Evolutionary conservation across 2,888 invertebrate genomes (phyloP).

Genomic region (Osmoderma eremita): DNA sequence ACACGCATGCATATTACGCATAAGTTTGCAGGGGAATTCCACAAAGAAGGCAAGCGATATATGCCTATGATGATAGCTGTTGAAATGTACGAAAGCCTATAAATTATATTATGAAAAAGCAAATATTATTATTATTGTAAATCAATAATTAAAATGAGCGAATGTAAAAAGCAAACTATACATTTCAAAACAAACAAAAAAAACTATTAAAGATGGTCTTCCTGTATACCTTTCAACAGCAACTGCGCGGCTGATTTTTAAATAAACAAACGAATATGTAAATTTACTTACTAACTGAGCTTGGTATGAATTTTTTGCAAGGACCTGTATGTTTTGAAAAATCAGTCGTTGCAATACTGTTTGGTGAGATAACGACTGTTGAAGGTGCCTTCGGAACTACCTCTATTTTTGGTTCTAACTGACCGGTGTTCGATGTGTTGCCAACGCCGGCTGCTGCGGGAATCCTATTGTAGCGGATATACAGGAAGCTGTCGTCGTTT

Average conservation of each 20-base stretch:
- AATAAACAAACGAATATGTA: background rate
- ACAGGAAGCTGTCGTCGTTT: conserved; percentile 78
- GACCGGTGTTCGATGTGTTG: conserved; percentile 24
- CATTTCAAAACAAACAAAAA: background rate
- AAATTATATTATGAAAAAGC: background rate
- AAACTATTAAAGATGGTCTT: background rate
- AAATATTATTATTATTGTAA: background rate
- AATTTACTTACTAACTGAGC: conserved; percentile 53
- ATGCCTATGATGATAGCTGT: too few species aligned
- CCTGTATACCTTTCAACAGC: conserved; percentile 32
- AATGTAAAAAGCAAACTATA: conserved; percentile 1
- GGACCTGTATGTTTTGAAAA: conserved; percentile 76
- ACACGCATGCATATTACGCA: too few species aligned
- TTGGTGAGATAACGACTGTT: conserved; percentile 45
- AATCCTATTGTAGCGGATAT: conserved; percentile 65
- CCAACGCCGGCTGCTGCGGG: conserved; percentile 33
- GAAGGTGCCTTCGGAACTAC: conserved; percentile 36
- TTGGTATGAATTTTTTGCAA: conserved; percentile 71
- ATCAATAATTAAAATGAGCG: background rate
- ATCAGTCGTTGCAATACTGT: conserved; percentile 60
- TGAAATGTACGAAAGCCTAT: background rate
- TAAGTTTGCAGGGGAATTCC: too few species aligned
- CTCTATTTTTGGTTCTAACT: conserved; percentile 34
- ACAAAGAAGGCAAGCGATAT: too few species aligned
- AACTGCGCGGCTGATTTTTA: conserved; percentile 5